Evolutionary conservation across 2,888 invertebrate genomes (phyloP).

Genomic region (Machimus rusticus): DNA sequence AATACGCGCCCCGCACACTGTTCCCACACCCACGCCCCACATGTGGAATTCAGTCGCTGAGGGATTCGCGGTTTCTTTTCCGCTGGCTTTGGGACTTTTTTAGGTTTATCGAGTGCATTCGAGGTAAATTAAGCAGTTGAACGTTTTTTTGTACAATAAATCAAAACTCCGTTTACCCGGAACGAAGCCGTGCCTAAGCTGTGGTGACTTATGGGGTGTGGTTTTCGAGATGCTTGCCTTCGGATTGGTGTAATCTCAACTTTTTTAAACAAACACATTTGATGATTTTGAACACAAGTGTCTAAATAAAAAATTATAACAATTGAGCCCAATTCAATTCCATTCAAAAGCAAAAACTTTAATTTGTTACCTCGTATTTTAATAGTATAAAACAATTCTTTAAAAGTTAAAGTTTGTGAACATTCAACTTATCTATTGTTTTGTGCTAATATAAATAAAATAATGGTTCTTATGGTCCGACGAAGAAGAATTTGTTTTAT

Average conservation of each 20-base stretch:
- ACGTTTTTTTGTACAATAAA: neutral
- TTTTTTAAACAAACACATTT: neutral
- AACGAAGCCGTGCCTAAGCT: neutral
- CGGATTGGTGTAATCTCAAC: neutral
- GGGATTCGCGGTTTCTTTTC: neutral
- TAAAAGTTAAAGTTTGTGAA: too few species aligned
- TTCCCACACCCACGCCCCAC: neutral
- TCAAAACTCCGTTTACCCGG: neutral
- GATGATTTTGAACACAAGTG: neutral
- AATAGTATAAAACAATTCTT: too few species aligned
- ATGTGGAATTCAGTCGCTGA: neutral
- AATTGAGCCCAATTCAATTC: too few species aligned
- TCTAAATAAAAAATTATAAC: too few species aligned
- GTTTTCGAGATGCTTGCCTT: neutral
- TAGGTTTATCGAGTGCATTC: neutral
- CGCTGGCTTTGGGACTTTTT: neutral
- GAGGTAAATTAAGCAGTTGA: neutral
- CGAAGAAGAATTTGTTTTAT: too few species aligned
- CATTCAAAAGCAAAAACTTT: too few species aligned
- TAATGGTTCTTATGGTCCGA: too few species aligned
- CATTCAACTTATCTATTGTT: too few species aligned
- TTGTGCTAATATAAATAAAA: too few species aligned
- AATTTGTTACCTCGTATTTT: too few species aligned
- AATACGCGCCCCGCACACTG: neutral
- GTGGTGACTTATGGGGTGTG: neutral